Evolutionary conservation across 2,888 invertebrate genomes (phyloP).

Genomic region (Eretmocerus hayati): DNA sequence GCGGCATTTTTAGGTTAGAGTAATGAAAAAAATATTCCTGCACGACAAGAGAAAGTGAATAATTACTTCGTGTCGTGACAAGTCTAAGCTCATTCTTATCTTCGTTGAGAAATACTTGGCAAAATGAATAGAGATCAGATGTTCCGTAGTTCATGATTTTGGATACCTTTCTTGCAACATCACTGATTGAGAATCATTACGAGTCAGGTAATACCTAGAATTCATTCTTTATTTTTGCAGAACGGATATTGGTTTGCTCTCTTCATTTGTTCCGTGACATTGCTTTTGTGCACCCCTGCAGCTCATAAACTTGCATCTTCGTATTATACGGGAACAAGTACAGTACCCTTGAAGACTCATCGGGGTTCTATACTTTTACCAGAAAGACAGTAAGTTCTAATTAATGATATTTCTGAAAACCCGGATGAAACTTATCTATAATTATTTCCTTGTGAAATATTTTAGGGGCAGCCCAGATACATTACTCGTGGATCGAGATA

Average conservation of each 20-base stretch:
- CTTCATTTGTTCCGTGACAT: slow-evolving; percentile 51
- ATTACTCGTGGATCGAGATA: slow-evolving; percentile 33
- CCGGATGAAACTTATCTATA: slow-evolving; percentile 1
- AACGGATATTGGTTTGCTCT: slow-evolving; percentile 68
- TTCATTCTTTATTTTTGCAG: slow-evolving; percentile 40
- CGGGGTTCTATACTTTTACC: slow-evolving; percentile 30
- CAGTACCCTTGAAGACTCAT: too few species aligned
- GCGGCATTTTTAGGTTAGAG: too few species aligned
- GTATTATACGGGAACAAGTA: slow-evolving; percentile 45
- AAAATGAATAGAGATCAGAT: too few species aligned
- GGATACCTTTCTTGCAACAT: too few species aligned
- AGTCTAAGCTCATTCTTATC: too few species aligned
- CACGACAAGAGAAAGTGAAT: too few species aligned
- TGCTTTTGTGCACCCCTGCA: slow-evolving; percentile 58
- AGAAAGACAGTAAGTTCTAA: slow-evolving; percentile 34
- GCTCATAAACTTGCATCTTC: slow-evolving; percentile 53
- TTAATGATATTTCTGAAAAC: slow-evolving; percentile 4
- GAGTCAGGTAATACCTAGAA: too few species aligned
- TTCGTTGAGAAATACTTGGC: too few species aligned
- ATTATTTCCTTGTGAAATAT: slow-evolving; percentile 2
- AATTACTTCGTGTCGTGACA: too few species aligned
- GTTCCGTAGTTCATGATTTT: too few species aligned
- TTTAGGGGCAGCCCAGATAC: slow-evolving; percentile 38
- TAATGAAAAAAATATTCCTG: too few species aligned
- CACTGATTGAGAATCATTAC: too few species aligned